Percentiles rank a stretch among this genome's conserved stretches.
Conservation (phyloP, 2,113 vertebrate genomes). For the Solenodon paradoxus region DNA sequence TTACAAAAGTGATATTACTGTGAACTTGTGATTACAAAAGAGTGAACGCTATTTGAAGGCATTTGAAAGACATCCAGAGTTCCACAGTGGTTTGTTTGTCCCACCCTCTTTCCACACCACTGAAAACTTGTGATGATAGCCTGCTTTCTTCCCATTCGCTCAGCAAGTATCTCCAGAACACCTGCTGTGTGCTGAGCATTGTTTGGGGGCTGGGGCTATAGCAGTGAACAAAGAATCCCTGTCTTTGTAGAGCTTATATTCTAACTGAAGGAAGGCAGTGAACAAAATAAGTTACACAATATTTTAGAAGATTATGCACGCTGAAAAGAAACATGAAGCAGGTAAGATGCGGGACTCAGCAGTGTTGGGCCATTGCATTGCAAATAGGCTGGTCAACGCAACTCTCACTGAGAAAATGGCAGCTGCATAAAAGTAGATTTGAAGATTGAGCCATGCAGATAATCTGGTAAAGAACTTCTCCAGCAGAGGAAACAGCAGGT, state of each 20-base stretch:
- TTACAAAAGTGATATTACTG: background rate
- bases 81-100: background rate
- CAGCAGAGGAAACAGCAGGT: background rate
- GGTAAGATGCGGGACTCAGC: background rate
- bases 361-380: background rate
- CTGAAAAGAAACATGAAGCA: background rate
- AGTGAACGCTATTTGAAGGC: background rate
- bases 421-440: background rate
- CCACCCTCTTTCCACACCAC: background rate
- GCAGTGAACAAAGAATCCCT: slow-evolving; percentile 3
- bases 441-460: background rate
- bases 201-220: no score
- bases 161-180: background rate
- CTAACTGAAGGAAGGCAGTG: background rate
- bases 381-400: background rate
- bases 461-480: background rate
- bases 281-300: background rate
- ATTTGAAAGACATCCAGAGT: slow-evolving; percentile 1
- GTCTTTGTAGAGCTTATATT: background rate
- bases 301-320: background rate
- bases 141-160: background rate
- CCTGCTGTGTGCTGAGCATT: background rate
- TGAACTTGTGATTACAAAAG: background rate
- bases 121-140: background rate
- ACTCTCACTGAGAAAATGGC: background rate